Evolutionary conservation across 2,113 vertebrate species (phyloP).

Genomic region (Corythornis vintsioides): DNA sequence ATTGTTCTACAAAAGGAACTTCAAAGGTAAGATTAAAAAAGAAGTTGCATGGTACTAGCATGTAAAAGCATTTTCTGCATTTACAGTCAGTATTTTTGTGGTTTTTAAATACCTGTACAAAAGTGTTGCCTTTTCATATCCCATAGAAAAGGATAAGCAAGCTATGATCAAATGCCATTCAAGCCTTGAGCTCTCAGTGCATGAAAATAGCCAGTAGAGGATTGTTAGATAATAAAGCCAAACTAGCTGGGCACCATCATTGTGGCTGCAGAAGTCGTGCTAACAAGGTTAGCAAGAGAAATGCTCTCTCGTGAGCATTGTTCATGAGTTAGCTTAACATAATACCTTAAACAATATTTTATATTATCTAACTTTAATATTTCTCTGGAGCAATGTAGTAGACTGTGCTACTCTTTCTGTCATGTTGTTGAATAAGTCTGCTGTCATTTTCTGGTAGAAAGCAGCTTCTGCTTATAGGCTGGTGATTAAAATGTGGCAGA

Average conservation of each 20-base stretch:
- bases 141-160: neutral
- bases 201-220: neutral
- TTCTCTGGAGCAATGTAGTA: neutral
- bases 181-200: neutral
- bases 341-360: neutral
- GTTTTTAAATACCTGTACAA: neutral
- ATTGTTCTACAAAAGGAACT: conserved; percentile 95
- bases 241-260: neutral
- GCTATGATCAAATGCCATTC: neutral
- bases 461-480: neutral
- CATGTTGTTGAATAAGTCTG: neutral
- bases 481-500: neutral
- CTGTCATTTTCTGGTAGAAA: neutral
- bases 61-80: conserved; percentile 8
- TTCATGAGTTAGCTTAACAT: neutral
- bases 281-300: neutral
- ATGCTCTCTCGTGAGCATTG: neutral
- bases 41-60: neutral
- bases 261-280: neutral
- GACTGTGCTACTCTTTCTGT: neutral
- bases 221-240: neutral
- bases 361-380: neutral
- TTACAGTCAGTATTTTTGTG: neutral
- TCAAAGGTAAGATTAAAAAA: conserved; percentile 86
- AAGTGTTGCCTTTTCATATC: neutral